These are phyloP conservation scores for Aphis gossypii DNA, from an alignment of 1,140 invertebrate genomes.

Conservation along the genomic window DNA sequence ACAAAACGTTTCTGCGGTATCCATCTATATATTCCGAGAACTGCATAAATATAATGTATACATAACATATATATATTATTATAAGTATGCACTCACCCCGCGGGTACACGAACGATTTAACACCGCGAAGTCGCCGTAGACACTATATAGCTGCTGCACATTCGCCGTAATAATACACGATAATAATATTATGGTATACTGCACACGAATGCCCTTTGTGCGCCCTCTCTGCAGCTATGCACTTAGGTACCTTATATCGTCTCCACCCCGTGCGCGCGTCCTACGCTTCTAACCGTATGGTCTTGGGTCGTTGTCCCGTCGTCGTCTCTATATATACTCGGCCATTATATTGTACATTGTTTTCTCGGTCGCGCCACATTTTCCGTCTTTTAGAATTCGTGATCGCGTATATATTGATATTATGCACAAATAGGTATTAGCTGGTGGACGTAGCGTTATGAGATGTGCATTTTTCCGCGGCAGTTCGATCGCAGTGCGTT, in stretches of 20 bases:
- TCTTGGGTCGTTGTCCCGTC: neutral
- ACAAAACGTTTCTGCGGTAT: constrained; percentile 14
- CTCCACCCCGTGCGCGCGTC: neutral
- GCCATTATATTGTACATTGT: constrained; percentile 3
- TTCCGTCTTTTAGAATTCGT: neutral
- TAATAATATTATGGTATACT: neutral
- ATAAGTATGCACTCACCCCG: too few species aligned
- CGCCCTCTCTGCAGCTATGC: neutral
- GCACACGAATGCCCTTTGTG: neutral
- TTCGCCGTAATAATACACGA: neutral
- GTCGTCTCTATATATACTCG: neutral
- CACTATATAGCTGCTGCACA: neutral
- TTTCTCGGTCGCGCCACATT: neutral
- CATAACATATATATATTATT: too few species aligned
- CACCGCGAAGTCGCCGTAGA: neutral
- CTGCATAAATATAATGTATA: too few species aligned
- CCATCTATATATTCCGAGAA: neutral
- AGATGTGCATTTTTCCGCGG: neutral
- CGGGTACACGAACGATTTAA: neutral
- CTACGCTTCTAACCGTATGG: neutral
- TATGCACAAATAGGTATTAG: neutral
- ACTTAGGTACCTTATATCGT: neutral
- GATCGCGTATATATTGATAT: neutral
- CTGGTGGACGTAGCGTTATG: neutral
- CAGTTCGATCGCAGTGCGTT: neutral